These are phyloP conservation scores for Sebastes baramenuke DNA, from an alignment of 2,797 vertebrate species.

Conservation along the genomic window DNA sequence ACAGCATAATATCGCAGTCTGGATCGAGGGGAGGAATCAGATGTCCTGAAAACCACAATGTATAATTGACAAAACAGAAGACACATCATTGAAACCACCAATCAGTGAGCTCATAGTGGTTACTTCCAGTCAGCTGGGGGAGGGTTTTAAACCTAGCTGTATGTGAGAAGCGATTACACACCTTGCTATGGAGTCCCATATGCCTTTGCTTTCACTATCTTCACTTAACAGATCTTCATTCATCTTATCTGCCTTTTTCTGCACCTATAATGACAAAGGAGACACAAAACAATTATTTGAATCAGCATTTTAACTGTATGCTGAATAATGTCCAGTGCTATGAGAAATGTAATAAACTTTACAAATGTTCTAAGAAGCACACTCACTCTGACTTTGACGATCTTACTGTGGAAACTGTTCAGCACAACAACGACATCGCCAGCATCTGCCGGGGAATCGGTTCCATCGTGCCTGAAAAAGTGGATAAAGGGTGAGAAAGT, in stretches of 20 bases:
- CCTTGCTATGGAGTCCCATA: conserved; percentile 90
- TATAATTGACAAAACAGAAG: conserved; percentile 63
- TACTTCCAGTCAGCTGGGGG: conserved; percentile 19
- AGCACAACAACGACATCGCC: conserved; percentile 87
- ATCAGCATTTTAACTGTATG: not conserved
- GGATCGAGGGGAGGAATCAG: conserved; percentile 69
- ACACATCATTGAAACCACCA: conserved; percentile 26
- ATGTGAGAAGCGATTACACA: conserved; percentile 52
- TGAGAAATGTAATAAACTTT: not conserved
- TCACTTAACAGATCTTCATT: conserved; percentile 91
- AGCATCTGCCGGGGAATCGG: conserved; percentile 86
- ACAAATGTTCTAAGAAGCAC: conserved; percentile 34
- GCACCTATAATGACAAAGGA: conserved; percentile 82
- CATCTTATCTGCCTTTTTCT: conserved; percentile 90
- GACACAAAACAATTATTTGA: not conserved
- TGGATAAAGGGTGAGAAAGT: not conserved
- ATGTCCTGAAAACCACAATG: conserved; percentile 76
- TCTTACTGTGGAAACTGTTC: conserved; percentile 95
- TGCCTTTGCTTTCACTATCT: conserved; percentile 80
- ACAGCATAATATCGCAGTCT: conserved; percentile 82
- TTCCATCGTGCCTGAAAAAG: conserved; percentile 89
- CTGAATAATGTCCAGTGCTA: not conserved
- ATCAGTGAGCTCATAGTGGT: conserved; percentile 42
- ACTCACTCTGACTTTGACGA: conserved; percentile 94
- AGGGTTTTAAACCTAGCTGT: not conserved